Conservation (phyloP, 1,140 invertebrate species). For the Nephila pilipes region DNA sequence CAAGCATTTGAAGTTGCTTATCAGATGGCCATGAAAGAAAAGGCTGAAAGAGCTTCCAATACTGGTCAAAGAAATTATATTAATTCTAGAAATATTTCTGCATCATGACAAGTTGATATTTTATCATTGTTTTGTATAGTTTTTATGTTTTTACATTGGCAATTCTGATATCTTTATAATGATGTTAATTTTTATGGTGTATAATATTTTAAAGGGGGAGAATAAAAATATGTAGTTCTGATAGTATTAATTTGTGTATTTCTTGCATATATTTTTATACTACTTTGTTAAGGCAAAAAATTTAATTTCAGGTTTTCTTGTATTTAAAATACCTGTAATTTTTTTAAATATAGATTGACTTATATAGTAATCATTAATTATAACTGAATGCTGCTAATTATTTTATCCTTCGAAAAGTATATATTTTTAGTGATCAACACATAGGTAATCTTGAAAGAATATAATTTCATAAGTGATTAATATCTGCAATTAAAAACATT, state of each 20-base stretch:
- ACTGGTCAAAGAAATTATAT: conserved; percentile 49
- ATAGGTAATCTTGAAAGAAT: too few relatives aligned
- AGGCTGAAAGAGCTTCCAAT: conserved; percentile 67
- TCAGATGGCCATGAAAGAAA: conserved; percentile 92
- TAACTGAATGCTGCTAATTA: too few relatives aligned
- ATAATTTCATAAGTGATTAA: too few relatives aligned
- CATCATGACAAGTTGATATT: conserved; percentile 26
- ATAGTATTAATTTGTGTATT: not conserved
- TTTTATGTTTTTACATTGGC: conserved; percentile 1
- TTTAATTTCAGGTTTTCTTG: not conserved
- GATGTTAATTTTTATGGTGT: not conserved
- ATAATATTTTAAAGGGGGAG: not conserved
- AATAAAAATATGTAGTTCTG: not conserved
- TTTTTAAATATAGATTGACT: too few relatives aligned
- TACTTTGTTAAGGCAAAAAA: not conserved
- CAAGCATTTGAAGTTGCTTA: conserved; percentile 99
- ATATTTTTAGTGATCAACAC: too few relatives aligned
- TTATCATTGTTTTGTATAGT: conserved; percentile 35
- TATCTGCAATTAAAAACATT: too few relatives aligned
- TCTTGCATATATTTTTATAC: not conserved
- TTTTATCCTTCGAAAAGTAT: too few relatives aligned
- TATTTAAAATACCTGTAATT: too few relatives aligned
- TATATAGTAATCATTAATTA: too few relatives aligned
- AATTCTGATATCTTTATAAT: not conserved
- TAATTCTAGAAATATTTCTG: conserved; percentile 23